These are phyloP conservation scores for Aphelinus certus DNA, from an alignment of 1,140 invertebrate species.

Conservation along the genomic window DNA sequence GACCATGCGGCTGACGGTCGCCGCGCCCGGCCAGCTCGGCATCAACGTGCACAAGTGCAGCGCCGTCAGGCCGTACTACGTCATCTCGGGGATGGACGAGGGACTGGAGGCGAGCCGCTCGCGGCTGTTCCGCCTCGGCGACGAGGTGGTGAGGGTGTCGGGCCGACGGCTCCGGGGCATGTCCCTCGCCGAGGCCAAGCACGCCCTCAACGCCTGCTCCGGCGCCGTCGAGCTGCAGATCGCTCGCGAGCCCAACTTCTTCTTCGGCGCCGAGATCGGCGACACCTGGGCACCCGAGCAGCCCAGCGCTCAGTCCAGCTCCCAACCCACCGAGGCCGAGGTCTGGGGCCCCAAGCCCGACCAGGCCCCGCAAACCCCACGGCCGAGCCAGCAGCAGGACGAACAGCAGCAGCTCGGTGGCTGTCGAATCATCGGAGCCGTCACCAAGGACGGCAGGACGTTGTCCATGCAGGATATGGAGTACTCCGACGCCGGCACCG, in stretches of 20 bases:
- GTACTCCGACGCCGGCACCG: slow-evolving; percentile 2
- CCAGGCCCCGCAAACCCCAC: neutral
- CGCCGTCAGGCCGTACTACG: slow-evolving; percentile 54
- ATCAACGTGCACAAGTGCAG: slow-evolving; percentile 54
- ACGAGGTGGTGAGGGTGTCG: slow-evolving; percentile 76
- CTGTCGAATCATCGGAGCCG: slow-evolving; percentile 45
- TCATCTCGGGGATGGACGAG: slow-evolving; percentile 55
- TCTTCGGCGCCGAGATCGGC: slow-evolving; percentile 42
- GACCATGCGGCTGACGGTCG: slow-evolving; percentile 52
- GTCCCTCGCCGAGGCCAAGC: slow-evolving; percentile 70
- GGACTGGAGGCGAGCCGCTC: slow-evolving; percentile 55
- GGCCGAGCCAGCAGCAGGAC: too few relatives aligned
- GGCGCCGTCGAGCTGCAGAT: slow-evolving; percentile 56
- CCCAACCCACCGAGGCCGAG: slow-evolving; percentile 49
- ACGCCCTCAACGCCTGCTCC: slow-evolving; percentile 64
- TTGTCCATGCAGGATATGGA: slow-evolving; percentile 26
- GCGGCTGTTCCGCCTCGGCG: slow-evolving; percentile 66
- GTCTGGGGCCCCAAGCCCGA: slow-evolving; percentile 46
- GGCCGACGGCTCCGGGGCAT: slow-evolving; percentile 72
- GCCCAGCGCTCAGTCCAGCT: slow-evolving; percentile 40
- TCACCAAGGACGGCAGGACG: slow-evolving; percentile 45
- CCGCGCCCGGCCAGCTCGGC: slow-evolving; percentile 48
- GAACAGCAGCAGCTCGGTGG: neutral
- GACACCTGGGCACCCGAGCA: slow-evolving; percentile 49
- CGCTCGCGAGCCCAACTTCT: slow-evolving; percentile 35